A percentile compares a stretch with the other conserved stretches of the same genome.
Evolutionary conservation across 2,797 vertebrate species (phyloP).

Genomic region (Cyprinella venusta): DNA sequence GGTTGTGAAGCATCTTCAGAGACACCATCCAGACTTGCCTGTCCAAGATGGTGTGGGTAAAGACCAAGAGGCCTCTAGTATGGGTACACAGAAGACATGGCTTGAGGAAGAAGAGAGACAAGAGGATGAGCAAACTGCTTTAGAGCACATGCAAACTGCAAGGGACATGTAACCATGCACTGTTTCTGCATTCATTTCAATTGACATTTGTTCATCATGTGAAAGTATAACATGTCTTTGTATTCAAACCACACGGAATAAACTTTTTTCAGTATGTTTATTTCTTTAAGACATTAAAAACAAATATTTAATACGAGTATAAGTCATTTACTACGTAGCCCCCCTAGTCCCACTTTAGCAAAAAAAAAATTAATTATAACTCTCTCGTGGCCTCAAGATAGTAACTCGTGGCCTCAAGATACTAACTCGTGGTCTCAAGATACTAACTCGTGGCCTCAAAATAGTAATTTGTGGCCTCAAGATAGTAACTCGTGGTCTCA

Average conservation of each 20-base stretch:
- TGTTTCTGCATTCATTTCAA: not conserved
- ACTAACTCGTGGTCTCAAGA: no score
- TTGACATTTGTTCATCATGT: not conserved
- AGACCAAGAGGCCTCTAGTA: constrained; percentile 74
- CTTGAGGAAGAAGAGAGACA: constrained; percentile 64
- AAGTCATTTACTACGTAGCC: not conserved
- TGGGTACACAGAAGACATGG: constrained; percentile 83
- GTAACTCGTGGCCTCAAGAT: no score
- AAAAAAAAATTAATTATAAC: no score
- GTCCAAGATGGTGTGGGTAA: constrained; percentile 84
- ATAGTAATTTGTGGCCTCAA: no score
- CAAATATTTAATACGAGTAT: not conserved
- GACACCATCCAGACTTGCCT: constrained; percentile 86
- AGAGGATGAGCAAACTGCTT: not conserved
- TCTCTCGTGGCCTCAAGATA: no score
- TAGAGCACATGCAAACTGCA: constrained; percentile 32
- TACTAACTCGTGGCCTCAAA: no score
- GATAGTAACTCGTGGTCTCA: no score
- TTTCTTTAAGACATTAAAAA: not conserved
- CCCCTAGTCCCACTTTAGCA: no score
- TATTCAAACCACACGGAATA: constrained; percentile 2
- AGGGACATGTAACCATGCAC: constrained; percentile 34
- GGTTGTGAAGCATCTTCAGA: constrained; percentile 92
- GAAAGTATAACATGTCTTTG: not conserved
- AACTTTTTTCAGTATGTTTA: constrained; percentile 13